Evolutionary conservation across 2,797 vertebrate species (phyloP), one percentile per base, ranked within the genome.

Genomic region (Myripristis jacobus): DNA sequence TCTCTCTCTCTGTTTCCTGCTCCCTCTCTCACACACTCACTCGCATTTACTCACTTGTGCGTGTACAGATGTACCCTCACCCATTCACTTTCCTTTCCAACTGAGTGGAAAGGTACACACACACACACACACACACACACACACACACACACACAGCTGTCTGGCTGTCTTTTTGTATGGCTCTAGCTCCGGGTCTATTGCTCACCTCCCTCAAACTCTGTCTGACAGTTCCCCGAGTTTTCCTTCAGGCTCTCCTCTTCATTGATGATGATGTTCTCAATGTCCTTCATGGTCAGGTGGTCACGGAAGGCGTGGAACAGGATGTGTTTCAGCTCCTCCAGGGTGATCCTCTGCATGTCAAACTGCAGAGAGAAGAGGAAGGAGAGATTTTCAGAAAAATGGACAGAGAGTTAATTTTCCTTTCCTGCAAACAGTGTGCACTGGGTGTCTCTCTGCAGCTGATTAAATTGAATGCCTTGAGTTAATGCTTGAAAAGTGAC

Each of bases 201-300:
- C 81, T 91, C 80, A 95, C 95, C 93, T 94, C 98, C 98, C 89
- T 99, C 97, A 81, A 97, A 99, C 89, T 99, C 98, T 0, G 96
- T 96, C 81, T 98, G 97, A 89, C 96, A 99, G 93, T 97, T 98
- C 69, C 96, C 96, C 1, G 97, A 94, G 89, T 96, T 98, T 79
- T 99, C 97, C 6, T 98, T 98, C 80, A 99, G 92, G 82, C 97
- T 99, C 91, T 99, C 98, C 73, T 99, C 98, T 89, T 99, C 98
- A 0, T 95, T 99, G 92, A 96, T 97, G 90, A 99, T 99, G 91
- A 99, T 99, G 94, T 98, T 99, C 91, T 99, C 98, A 0, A 99
- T 99, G 94, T 99, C 98, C 93, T 99, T 99, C 98, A 99, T 99
- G 0, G 98, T 99, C 71, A 99, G 88, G 87, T 99, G 98, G 89